These are phyloP conservation scores for Vespertilio murinus DNA, from an alignment of 2,797 vertebrate species.

Conservation along the genomic window DNA sequence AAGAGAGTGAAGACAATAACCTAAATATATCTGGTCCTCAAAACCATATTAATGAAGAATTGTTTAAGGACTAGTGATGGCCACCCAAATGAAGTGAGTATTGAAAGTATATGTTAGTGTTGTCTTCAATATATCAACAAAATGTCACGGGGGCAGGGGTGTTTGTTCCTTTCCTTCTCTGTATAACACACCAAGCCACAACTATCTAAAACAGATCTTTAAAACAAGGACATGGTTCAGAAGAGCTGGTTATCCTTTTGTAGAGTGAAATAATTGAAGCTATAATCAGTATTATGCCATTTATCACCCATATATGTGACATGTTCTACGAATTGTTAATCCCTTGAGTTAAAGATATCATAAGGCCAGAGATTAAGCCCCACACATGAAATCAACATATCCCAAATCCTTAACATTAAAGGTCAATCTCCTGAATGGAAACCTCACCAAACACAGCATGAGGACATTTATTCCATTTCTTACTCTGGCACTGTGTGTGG, in stretches of 20 bases:
- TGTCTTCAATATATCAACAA: neutral
- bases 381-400: neutral
- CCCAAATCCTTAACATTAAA: neutral
- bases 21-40: neutral
- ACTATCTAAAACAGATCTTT: neutral
- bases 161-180: neutral
- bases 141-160: neutral
- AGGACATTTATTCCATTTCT: conserved; percentile 71
- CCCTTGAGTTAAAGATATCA: neutral
- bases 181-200: neutral
- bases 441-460: conserved; percentile 29
- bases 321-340: neutral
- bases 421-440: neutral
- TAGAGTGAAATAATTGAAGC: neutral
- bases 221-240: neutral
- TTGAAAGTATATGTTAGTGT: neutral
- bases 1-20: neutral
- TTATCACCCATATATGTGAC: neutral
- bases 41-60: neutral
- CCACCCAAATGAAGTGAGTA: neutral
- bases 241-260: neutral
- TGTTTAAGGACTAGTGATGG: neutral
- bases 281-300: neutral
- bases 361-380: neutral
- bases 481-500: conserved; percentile 59